Conservation (phyloP, 2,888 invertebrate species). For the Gastrophysa polygoni region DNA sequence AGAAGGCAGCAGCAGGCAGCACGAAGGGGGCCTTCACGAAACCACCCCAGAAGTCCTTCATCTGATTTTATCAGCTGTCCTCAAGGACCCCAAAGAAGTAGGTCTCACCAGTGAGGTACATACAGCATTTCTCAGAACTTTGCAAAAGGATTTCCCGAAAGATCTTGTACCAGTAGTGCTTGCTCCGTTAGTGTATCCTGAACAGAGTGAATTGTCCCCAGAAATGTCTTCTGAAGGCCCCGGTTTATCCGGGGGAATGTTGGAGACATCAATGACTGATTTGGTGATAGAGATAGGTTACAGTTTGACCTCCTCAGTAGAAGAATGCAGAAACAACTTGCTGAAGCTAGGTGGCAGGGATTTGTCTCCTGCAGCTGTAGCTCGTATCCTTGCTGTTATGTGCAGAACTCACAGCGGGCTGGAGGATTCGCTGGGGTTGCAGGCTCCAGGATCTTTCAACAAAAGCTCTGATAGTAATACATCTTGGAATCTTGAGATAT, state of each 20-base stretch:
- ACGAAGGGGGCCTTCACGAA: constrained; percentile 86
- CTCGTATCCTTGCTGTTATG: constrained; percentile 86
- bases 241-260: constrained; percentile 59
- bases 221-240: constrained; percentile 69
- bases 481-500: constrained; percentile 93
- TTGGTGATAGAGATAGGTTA: constrained; percentile 88
- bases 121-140: constrained; percentile 79
- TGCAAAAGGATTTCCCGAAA: constrained; percentile 86
- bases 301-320: constrained; percentile 82
- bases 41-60: constrained; percentile 89
- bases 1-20: constrained; percentile 72
- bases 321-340: constrained; percentile 86
- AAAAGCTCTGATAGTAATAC: constrained; percentile 58
- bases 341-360: constrained; percentile 77
- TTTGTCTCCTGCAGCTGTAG: constrained; percentile 80
- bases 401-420: constrained; percentile 81
- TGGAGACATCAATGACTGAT: constrained; percentile 84
- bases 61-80: constrained; percentile 71
- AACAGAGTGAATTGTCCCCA: constrained; percentile 71
- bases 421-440: constrained; percentile 62
- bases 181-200: constrained; percentile 85
- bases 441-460: constrained; percentile 69
- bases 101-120: constrained; percentile 76
- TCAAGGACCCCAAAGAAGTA: constrained; percentile 66
- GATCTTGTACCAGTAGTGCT: constrained; percentile 88